Conservation (phyloP, 1,140 invertebrate species). For the Phymastichus coffea region DNA sequence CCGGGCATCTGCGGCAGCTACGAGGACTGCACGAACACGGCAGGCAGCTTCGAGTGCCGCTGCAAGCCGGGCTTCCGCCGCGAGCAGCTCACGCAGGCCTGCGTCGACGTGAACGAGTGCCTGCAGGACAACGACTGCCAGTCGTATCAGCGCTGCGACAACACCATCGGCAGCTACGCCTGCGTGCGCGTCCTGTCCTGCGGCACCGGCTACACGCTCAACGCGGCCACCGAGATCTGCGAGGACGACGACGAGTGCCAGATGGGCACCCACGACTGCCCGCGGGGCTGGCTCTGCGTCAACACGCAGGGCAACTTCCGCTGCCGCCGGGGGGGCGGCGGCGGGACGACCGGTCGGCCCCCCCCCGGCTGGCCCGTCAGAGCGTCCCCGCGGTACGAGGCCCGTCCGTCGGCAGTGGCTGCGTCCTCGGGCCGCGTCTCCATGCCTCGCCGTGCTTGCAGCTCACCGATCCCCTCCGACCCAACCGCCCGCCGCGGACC, state of each 20-base stretch:
- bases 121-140: slow-evolving; percentile 61
- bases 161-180: slow-evolving; percentile 82
- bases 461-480: neutral
- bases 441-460: neutral
- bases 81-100: slow-evolving; percentile 59
- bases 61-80: slow-evolving; percentile 58
- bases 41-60: slow-evolving; percentile 58
- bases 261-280: slow-evolving; percentile 80
- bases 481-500: neutral
- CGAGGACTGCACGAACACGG: slow-evolving; percentile 57
- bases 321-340: slow-evolving; percentile 59
- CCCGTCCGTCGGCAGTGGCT: no score
- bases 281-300: slow-evolving; percentile 74
- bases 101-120: slow-evolving; percentile 69
- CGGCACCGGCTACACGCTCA: slow-evolving; percentile 95
- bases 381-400: no score
- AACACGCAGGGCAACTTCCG: slow-evolving; percentile 83
- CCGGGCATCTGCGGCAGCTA: slow-evolving; percentile 56
- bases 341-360: neutral
- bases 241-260: slow-evolving; percentile 94
- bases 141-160: slow-evolving; percentile 80
- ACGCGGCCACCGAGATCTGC: slow-evolving; percentile 81
- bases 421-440: neutral
- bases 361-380: neutral
- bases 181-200: slow-evolving; percentile 84